Percentiles rank a stretch among this genome's conserved stretches.
Evolutionary conservation across 2,888 invertebrate genomes (phyloP).

Genomic region (Cyaniris semiargus): DNA sequence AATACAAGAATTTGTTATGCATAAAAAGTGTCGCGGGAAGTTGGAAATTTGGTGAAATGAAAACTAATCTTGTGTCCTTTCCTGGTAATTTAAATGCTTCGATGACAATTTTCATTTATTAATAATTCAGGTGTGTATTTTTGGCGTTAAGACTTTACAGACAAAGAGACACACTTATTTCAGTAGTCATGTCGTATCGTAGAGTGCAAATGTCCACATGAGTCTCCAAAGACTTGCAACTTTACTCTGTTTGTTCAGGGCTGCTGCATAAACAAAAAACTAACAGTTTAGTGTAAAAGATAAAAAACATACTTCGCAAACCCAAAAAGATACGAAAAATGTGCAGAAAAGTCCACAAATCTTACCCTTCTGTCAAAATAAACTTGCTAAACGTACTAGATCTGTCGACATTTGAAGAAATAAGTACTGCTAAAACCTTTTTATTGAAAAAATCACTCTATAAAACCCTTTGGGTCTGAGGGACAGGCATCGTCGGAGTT

Average conservation of each 20-base stretch:
- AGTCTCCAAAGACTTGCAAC: constrained; percentile 5
- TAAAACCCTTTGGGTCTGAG: not conserved
- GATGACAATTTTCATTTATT: too few relatives aligned
- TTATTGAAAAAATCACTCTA: not conserved
- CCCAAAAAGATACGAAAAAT: too few relatives aligned
- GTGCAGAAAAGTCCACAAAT: too few relatives aligned
- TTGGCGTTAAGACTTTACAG: too few relatives aligned
- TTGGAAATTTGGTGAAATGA: too few relatives aligned
- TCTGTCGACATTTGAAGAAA: not conserved
- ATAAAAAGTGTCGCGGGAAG: too few relatives aligned
- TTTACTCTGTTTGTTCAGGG: not conserved
- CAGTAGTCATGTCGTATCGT: not conserved
- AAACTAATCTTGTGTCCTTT: too few relatives aligned
- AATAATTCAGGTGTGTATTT: too few relatives aligned
- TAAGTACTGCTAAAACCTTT: not conserved
- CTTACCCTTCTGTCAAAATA: not conserved
- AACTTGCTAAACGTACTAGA: not conserved
- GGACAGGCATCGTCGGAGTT: not conserved
- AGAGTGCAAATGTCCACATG: not conserved
- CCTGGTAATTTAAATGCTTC: too few relatives aligned
- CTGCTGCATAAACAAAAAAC: not conserved
- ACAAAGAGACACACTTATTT: too few relatives aligned
- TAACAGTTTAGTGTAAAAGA: not conserved
- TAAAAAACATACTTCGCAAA: too few relatives aligned
- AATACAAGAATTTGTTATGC: too few relatives aligned